Evolutionary conservation across 2,113 vertebrate species (phyloP), one percentile per base, ranked within the genome.

Genomic region (Felis chaus): DNA sequence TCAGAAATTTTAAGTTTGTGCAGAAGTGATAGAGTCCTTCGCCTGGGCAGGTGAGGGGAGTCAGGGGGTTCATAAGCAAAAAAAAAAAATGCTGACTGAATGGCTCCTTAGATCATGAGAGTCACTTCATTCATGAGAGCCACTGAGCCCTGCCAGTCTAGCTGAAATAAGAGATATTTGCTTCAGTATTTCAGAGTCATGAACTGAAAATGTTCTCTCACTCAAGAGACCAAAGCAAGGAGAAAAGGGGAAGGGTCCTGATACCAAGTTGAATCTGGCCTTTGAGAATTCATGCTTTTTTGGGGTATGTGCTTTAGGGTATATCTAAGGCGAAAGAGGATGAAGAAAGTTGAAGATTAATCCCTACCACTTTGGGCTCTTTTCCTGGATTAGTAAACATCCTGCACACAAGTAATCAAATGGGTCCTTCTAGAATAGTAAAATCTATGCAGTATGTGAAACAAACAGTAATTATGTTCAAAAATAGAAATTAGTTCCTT

Each of bases 161-260:
- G 61, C 36, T 89, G 82, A 69, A 93, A 33, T 12, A 31, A 88
- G 65, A 88, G 39, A 48, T 19, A 27, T 3, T 61, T 31, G 45
- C 53, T 55, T 97, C 39, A 25, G 55, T 80, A 89, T 90, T 97
- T 94, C 81, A 87, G 96, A 95, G 88, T 92, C 90, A 91, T 19
- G 61, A 94, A 76, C 36, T 31, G 89, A 96, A 95, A 95, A 85
- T 63, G 61, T 36, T 97, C 95, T 12, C 90, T 84, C 1, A 10
- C 14, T 48, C 18, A 91, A 85, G 80, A 23, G 68, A 3, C 6
- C 25, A 79, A 92, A 73, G 36, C 0, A 0, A 98, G 83, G 95
- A 39, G 73, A 79, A 65, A 7, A 53, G 90, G 73, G 78, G 80
- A 33, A 10, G 18, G 23, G 57, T 50, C 13, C 31, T n/a, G 15